Evolutionary conservation across 2,797 vertebrate species (phyloP).

Genomic region (Aeoliscus strigatus): DNA sequence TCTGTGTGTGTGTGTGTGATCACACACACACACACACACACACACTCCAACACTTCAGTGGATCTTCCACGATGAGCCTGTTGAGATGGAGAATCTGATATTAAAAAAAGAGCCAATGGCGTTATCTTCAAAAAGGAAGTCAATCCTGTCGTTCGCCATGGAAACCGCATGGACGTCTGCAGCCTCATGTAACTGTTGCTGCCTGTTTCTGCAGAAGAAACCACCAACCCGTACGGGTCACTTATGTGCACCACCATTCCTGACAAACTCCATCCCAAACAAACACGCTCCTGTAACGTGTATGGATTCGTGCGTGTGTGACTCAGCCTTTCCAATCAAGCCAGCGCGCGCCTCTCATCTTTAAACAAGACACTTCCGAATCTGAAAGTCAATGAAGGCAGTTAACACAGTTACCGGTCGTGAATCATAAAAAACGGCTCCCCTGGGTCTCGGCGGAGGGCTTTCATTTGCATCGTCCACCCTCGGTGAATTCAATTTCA

Average conservation of each 20-base stretch:
- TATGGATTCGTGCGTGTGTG: not conserved
- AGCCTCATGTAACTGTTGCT: constrained; percentile 35
- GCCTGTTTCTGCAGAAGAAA: constrained; percentile 19
- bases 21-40: not conserved
- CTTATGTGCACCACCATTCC: constrained; percentile 14
- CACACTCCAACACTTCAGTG: constrained; percentile 30
- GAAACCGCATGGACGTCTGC: constrained; percentile 20
- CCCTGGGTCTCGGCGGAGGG: constrained; percentile 26
- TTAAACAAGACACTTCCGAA: constrained; percentile 31
- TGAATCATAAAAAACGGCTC: constrained; percentile 49
- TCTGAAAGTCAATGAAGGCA: constrained; percentile 57
- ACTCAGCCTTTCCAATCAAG: constrained; percentile 16
- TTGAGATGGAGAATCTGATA: constrained; percentile 48
- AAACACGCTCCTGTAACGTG: too few species aligned
- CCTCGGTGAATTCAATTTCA: constrained; percentile 32
- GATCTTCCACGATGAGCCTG: constrained; percentile 35
- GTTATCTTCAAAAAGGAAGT: constrained; percentile 43
- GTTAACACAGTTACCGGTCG: constrained; percentile 49
- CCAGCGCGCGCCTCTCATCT: constrained; percentile 16
- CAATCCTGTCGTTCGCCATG: constrained; percentile 25
- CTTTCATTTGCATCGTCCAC: constrained; percentile 38
- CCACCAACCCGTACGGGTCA: constrained; percentile 31
- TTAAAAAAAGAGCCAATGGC: constrained; percentile 45
- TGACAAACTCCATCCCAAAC: too few species aligned
- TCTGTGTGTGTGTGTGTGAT: too few species aligned